Conservation (phyloP, 2,113 vertebrate genomes). For the Perca fluviatilis region DNA sequence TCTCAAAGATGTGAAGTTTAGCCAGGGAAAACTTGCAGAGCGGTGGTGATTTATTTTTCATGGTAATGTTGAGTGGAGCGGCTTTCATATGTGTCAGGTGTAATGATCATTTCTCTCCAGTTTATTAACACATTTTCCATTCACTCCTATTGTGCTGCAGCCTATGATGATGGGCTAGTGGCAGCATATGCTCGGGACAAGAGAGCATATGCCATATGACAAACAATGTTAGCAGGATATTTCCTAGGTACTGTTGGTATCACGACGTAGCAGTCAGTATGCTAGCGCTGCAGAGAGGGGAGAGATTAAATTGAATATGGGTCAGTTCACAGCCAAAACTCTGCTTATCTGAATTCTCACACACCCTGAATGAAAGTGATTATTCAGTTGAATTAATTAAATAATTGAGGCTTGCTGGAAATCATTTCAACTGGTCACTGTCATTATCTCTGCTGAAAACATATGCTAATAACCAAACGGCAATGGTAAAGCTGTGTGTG, state of each 20-base stretch:
- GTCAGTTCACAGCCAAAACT: conserved; percentile 70
- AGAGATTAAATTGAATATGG: conserved; percentile 70
- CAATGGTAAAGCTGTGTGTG: neutral
- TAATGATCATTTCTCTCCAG: neutral
- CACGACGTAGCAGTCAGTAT: conserved; percentile 33
- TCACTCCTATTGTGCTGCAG: neutral
- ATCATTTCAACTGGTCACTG: conserved; percentile 52
- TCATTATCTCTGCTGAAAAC: conserved; percentile 50
- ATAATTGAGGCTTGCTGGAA: conserved; percentile 54
- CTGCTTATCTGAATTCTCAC: conserved; percentile 73
- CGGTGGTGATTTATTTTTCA: conserved; percentile 34
- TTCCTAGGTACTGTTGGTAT: conserved; percentile 48
- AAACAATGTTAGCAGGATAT: conserved; percentile 37
- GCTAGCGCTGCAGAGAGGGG: conserved; percentile 22
- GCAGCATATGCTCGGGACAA: conserved; percentile 4
- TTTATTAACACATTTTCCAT: neutral
- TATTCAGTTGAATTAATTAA: conserved; percentile 60
- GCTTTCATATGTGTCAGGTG: neutral
- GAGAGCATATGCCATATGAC: conserved; percentile 37
- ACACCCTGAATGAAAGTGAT: conserved; percentile 61
- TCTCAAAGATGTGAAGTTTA: conserved; percentile 15
- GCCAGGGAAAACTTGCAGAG: conserved; percentile 5
- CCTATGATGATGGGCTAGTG: neutral
- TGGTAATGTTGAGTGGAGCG: neutral
- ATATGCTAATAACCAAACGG: conserved; percentile 50